phyloP scores from a whole-genome alignment of 2,113 vertebrate genomes.

The Tilapia sparmanii region DNA sequence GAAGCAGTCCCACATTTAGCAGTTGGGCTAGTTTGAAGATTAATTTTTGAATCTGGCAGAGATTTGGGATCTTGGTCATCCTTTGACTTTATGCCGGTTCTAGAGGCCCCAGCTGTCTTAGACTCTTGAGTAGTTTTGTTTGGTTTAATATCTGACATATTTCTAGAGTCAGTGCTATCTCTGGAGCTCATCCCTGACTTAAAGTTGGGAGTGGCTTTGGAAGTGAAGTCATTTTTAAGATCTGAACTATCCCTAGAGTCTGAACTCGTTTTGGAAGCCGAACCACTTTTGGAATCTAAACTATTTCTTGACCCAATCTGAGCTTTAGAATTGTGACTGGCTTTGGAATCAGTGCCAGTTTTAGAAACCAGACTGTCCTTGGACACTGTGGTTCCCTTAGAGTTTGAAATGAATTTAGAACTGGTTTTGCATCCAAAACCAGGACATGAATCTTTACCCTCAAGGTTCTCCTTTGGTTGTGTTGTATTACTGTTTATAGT shows the following conservation, averaged over 20 bases:
- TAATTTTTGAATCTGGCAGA: not conserved
- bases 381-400: not conserved
- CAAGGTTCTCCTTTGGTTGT: not conserved
- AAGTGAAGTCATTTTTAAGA: not conserved
- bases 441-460: not conserved
- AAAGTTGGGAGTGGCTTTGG: not conserved
- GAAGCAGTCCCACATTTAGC: not conserved
- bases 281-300: not conserved
- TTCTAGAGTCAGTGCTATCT: not conserved
- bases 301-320: not conserved
- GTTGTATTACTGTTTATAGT: not conserved
- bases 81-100: not conserved
- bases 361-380: not conserved
- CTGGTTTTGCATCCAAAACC: not conserved
- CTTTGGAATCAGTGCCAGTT: not conserved
- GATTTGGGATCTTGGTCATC: not conserved
- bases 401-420: not conserved
- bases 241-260: conserved; percentile 15
- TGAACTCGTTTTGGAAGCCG: conserved; percentile 5
- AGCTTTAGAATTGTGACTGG: not conserved
- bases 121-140: not conserved
- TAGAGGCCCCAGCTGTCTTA: not conserved
- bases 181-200: not conserved
- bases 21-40: not conserved
- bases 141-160: not conserved